Evolutionary conservation across 2,888 invertebrate species (phyloP), one percentile per base, ranked within the genome.

Genomic region (Luperina nickerlii): DNA sequence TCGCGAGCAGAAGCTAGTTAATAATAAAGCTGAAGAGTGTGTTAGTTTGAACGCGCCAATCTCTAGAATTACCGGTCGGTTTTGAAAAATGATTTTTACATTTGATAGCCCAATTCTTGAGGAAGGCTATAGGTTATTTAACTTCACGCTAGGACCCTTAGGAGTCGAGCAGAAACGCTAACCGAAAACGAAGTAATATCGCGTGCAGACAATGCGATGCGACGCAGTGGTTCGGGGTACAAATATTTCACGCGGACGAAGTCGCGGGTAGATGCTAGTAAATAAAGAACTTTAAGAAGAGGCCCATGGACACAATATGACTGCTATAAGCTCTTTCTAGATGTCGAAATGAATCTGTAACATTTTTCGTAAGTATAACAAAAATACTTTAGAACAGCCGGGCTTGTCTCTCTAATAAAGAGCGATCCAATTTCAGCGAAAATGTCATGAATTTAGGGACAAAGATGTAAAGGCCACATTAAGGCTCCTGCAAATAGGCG

Each of bases 361-460:
- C 70, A 18, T 81, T 70, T 27, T 2, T 69, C 38, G 18, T 69
- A 42, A 42, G 42, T 42, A 38, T 66, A 72, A 65, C 32, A 54
- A 66, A 67, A 62, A 78, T 72, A 11, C 85, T 63, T 57, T 45
- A 3, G 81, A 77, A 72, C 57, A 68, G 51, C 3, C 51, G n/a
- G 51, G 51, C n/a, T 24, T 42, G 24, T 60, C 63, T 32, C 32
- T 32, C 24, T 60, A 76, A 57, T 70, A 85, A 63, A 74, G 62
- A 20, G 8, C 83, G 76, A 20, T 54, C 74, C 63, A 83, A 83
- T 86, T 83, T 79, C 27, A 66, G 57, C 24, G 70, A 75, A 86
- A 83, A 85, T 77, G 76, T 74, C 79, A 74, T 18, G 54, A 45
- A 74, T 75, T 75, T 73, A 51, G 48, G 77, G 38, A 62, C 66